Evolutionary conservation across 2,797 vertebrate species (phyloP).

Genomic region (Clangula hyemalis): DNA sequence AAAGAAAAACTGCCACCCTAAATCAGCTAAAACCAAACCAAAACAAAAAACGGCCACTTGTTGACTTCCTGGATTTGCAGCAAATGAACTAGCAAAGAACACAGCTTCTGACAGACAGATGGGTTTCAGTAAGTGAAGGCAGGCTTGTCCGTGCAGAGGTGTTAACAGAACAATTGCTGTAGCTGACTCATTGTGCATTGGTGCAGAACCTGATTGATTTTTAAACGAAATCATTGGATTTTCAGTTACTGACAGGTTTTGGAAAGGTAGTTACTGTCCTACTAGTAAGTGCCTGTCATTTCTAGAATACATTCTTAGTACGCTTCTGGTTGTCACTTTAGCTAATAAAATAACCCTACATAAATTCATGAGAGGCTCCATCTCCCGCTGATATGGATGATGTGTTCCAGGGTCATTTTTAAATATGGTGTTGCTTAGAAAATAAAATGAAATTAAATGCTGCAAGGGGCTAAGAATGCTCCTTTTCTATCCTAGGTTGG

Average conservation of each 20-base stretch:
- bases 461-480: background rate
- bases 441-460: background rate
- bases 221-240: background rate
- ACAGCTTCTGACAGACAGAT: background rate
- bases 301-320: background rate
- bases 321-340: background rate
- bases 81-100: background rate
- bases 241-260: background rate
- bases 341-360: background rate
- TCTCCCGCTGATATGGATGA: background rate
- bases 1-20: background rate
- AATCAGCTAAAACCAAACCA: background rate
- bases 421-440: background rate
- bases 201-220: background rate
- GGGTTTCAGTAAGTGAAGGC: background rate
- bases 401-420: background rate
- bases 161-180: background rate
- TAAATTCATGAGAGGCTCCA: background rate
- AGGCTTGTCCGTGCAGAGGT: background rate
- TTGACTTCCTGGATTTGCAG: background rate
- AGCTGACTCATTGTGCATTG: background rate
- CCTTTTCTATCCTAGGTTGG: background rate
- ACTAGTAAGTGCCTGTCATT: background rate
- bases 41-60: background rate
- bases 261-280: background rate